Percentiles rank a stretch among this genome's conserved stretches.
phyloP scores from a whole-genome alignment of 1,140 invertebrate genomes.

The Physella acuta region DNA sequence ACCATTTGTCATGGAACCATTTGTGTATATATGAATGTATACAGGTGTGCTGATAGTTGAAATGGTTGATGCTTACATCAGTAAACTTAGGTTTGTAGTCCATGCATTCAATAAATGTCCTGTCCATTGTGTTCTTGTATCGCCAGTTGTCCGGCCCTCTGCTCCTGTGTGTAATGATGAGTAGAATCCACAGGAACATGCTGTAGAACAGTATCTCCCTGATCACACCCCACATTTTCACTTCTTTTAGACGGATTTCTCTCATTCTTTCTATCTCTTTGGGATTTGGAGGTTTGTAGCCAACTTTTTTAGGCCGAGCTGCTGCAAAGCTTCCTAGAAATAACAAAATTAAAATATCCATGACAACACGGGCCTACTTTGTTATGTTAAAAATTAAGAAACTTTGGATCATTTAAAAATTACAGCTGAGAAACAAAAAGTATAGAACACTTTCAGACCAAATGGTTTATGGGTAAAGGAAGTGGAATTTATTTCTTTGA shows the following conservation, averaged over 20 bases:
- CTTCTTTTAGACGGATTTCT: constrained; percentile 58
- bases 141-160: constrained; percentile 56
- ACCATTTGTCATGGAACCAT: no score
- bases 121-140: constrained; percentile 59
- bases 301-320: not conserved
- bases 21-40: no score
- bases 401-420: not conserved
- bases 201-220: constrained; percentile 61
- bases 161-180: constrained; percentile 61
- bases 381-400: not conserved
- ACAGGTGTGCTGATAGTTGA: no score
- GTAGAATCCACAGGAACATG: constrained; percentile 62
- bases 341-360: not conserved
- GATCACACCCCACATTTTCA: constrained; percentile 62
- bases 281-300: constrained; percentile 53
- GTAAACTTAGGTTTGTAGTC: constrained; percentile 42
- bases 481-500: no score
- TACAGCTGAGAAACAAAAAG: not conserved
- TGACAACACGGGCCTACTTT: not conserved
- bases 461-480: no score
- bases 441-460: not conserved
- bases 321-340: not conserved
- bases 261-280: constrained; percentile 56
- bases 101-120: constrained; percentile 57
- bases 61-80: no score